These are phyloP conservation scores for Cinara cedri DNA, from an alignment of 2,888 invertebrate genomes.

Conservation along the genomic window DNA sequence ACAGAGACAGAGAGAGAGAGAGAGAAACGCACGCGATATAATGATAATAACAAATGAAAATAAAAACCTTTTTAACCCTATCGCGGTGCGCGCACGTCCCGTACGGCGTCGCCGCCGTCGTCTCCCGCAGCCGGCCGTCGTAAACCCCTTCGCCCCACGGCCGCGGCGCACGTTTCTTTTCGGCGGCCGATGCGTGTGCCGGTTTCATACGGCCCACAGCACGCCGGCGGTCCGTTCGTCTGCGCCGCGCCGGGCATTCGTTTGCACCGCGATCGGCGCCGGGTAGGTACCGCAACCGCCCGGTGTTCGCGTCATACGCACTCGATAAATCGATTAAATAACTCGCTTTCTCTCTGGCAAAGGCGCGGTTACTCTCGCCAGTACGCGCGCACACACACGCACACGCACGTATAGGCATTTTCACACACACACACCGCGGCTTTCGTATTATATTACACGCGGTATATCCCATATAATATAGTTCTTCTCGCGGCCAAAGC, in stretches of 20 bases:
- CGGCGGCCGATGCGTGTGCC: not conserved
- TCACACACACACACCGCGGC: too few relatives aligned
- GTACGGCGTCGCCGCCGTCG: not conserved
- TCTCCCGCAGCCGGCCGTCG: not conserved
- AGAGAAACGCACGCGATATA: not conserved
- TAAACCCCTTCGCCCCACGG: constrained; percentile 17
- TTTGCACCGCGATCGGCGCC: not conserved
- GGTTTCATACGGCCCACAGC: not conserved
- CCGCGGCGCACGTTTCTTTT: not conserved
- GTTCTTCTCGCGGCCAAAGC: not conserved
- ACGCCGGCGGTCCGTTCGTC: constrained; percentile 12
- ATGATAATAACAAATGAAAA: constrained; percentile 33
- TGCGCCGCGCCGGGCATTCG: not conserved
- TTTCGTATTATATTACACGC: not conserved
- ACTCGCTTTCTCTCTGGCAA: not conserved
- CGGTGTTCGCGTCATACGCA: too few relatives aligned
- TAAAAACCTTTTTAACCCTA: constrained; percentile 28
- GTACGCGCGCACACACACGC: not conserved
- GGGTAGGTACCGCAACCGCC: too few relatives aligned
- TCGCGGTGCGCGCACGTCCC: not conserved
- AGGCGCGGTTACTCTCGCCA: not conserved
- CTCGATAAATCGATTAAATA: constrained; percentile 35
- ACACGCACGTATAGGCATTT: not conserved
- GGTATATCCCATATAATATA: not conserved
- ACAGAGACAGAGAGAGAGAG: too few relatives aligned